Base-by-base conservation (phyloP, 2,888 invertebrate genomes). In the Xanthorhoe designata region DNA sequence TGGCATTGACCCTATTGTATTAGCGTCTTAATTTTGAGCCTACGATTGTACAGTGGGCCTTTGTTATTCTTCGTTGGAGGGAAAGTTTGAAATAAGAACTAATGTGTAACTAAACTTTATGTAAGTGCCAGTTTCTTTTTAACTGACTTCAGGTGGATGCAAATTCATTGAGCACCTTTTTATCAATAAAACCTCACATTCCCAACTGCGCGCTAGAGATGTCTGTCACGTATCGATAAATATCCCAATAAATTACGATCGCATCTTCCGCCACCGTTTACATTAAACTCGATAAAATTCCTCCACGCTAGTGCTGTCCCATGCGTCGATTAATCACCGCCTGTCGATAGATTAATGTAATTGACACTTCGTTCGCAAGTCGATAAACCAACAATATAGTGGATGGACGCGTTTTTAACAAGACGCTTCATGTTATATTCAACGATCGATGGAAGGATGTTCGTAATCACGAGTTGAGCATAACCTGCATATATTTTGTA, bases 341-440 rank as follows among this genome's bases (percentile, higher is more conserved):
- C 56, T 69, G 70, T 72, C 69, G 74, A 75, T 73, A 74, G 75
- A 77, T 78, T 74, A 71, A 70, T 77, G 71, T 72, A 71, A 78
- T 77, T 72, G 71, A 72, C 74, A 70, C 69, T 55, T 80, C 84
- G 80, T 86, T 84, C 78, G 80, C 71, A 69, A 73, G 80, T 68
- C 84, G 84, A 87, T 88, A 88, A 83, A 89, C 86, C 86, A 87
- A 89, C 87, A 89, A 78, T 79, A 82, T 78, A 74, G 79, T 82
- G 84, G 89, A 87, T 87, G 86, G 90, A 88, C 86, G 91, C 84
- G 85, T 87, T 88, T 90, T 91, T 91, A 92, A 91, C 91, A 89
- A 91, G 92, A 80, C 64, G 65, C 81, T 87, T 71, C 86, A 90
- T 91, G 87, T 70, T 88, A 86, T 88, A 90, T 92, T 81, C 91